Evolutionary conservation across 2,797 vertebrate genomes (phyloP), one percentile per base, ranked within the genome.

Genomic region (Octomys mimax): DNA sequence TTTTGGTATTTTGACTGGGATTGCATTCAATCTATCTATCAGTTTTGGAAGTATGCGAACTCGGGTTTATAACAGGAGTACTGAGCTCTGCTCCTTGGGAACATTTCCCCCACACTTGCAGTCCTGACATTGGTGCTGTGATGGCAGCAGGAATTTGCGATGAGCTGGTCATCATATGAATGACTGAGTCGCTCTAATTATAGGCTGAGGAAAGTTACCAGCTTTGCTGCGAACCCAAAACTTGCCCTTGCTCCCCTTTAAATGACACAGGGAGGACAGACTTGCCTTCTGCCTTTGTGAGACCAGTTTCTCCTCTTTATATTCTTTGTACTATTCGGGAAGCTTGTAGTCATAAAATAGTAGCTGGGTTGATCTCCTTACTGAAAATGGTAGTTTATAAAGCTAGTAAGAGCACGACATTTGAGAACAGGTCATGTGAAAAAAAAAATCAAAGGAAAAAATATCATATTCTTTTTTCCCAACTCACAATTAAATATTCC

Each of bases 151-250:
- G 81, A 87, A 84, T 96, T 86, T 68, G 62, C 82, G 68, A 78
- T 22, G 57, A 36, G 4, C n/a, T 73, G 28, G 39, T 31, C 42
- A 24, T 81, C 81, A 24, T 0, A 1, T 54, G 28, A 24, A 14
- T 93, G 36, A 18, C 64, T 90, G 77, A 36, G 36, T 81, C 52
- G 12, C n/a, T 96, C 78, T 92, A 90, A 78, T 52, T 87, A 71
- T 46, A 93, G 54, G 28, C 66, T 89, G 52, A 92, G 80, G 78
- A 83, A 92, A 70, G 52, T 62, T 57, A 21, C 36, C 26, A 75
- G 46, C 33, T 95, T 62, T 79, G 57, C 59, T 87, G 1, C 59
- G 61, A 62, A 78, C 28, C 75, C 80, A 73, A 39, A 91, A 54
- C 39, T 87, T 89, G 87, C 46, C 73, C 39, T 66, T 82, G 39